Base-by-base conservation (phyloP, 1,140 invertebrate species). In the Habropoda laboriosa region DNA sequence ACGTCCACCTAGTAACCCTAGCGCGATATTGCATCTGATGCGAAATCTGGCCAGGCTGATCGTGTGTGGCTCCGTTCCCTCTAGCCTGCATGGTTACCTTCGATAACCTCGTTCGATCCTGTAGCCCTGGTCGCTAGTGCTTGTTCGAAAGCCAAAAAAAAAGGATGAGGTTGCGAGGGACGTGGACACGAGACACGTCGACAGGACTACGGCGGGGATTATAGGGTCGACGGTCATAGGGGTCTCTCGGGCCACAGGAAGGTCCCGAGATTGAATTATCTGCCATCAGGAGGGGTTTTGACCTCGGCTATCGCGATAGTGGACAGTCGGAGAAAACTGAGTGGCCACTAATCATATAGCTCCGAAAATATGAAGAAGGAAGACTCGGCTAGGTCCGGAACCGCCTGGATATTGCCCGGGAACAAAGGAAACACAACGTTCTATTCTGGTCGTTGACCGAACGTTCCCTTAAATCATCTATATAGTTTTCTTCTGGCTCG, bases 261-360 rank as follows among this genome's bases (percentile, higher is more conserved):
- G 83, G 80, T 77, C 81, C 83, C 83, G 77, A 83, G 88, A 92
- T 92, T 91, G 91, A 92, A 92, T 92, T 91, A 91, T 91, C 89
- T 79, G 77, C 71, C 83, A 86, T 87, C 79, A 74, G 68, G 67
- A 75, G 71, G 80, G 83, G 82, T 81, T 79, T 86, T 79, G 86
- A 88, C 87, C 87, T 86, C 83, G 61, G 73, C 74, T 71, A 82
- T 85, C 80, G 82, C 76, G 80, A 73, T 40, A 63, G 81, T 78
- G 70, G 80, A 86, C 87, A 88, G 83, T 89, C 85, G 55, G 75
- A 73, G 67, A 82, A 78, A 76, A 83, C 78, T 71, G 75, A 73
- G 66, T 75, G 80, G 77, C 87, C 86, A 89, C 89, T 89, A 89
- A 90, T 90, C 89, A 90, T 87, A 80, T 81, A 83, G 55, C 80